A percentile compares a stretch with the other conserved stretches of the same genome.
These are phyloP conservation scores for Perizoma flavofasciatum DNA, from an alignment of 2,888 invertebrate species.

Conservation along the genomic window DNA sequence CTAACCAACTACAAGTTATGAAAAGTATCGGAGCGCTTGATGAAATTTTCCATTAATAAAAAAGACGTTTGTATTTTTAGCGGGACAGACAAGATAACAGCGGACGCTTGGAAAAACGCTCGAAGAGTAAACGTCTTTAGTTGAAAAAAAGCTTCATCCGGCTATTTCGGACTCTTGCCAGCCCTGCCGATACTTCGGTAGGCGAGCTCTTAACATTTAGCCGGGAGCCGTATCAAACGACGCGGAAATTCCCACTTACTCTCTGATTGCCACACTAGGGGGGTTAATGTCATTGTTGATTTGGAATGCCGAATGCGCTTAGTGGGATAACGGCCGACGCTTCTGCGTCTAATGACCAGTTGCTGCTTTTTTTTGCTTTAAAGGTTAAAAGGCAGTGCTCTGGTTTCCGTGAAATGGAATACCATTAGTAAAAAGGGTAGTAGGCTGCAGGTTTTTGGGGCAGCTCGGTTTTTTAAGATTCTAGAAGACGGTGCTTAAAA, in stretches of 20 bases:
- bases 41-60: too few relatives aligned
- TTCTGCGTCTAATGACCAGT: conserved; percentile 48
- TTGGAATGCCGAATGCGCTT: conserved; percentile 77
- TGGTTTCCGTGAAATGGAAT: conserved; percentile 24
- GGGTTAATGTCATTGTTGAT: conserved; percentile 81
- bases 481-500: neutral
- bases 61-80: too few relatives aligned
- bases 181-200: conserved; percentile 50
- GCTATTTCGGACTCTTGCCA: neutral
- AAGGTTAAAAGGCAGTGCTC: conserved; percentile 28
- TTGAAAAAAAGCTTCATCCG: too few relatives aligned
- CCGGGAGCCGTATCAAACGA: conserved; percentile 77
- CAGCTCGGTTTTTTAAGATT: neutral
- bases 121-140: too few relatives aligned
- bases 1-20: too few relatives aligned
- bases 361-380: conserved; percentile 46
- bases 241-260: conserved; percentile 82
- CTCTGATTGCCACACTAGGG: conserved; percentile 81
- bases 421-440: conserved; percentile 21
- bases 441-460: conserved; percentile 19
- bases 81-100: too few relatives aligned
- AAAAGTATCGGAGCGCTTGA: too few relatives aligned
- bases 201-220: conserved; percentile 79
- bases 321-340: conserved; percentile 61
- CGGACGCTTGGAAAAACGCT: too few relatives aligned